Base-by-base conservation (phyloP, 1,140 invertebrate genomes). In the Drosophila parabipectinata region DNA sequence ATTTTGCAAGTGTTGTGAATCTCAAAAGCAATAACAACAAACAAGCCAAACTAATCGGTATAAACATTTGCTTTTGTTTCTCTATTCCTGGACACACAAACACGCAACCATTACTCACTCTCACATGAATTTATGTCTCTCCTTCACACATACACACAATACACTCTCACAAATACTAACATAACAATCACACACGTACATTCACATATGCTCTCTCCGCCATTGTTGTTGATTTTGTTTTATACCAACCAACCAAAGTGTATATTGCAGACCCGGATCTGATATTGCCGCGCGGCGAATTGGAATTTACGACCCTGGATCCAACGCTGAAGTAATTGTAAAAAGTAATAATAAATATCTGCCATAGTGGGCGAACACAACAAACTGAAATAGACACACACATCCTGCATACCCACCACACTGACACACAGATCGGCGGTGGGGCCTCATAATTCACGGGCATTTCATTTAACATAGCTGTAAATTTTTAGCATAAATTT, bases 241-340 rank as follows among this genome's bases (percentile, higher is more conserved):
- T 83, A 83, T 85, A 76, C 90, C 82, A 85, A 85, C 82, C 82
- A 90, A 90, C 77, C 76, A 79, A 79, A 92, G 91, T 92, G 76
- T 92, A 92, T 91, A 91, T 92, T 92, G 80, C 91, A 92, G 91
- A 92, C 91, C 91, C 91, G 62, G 91, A 92, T 89, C 85, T 92
- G 71, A 92, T 92, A 82, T 87, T 92, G 63, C 91, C 91, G 66
- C 91, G 91, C 64, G 91, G 91, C 78, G 91, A 92, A 91, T 90
- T 92, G 87, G 91, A 92, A 90, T 92, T 92, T 90, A 92, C 91
- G 79, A 92, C 91, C 55, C 78, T 91, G 82, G 91, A 91, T 79
- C 84, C 90, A 59, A 85, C 90, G 80, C 87, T 91, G 59, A 91
- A 91, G 78, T 91, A 91, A 91, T 81, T 88, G 82, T 85, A 91